Percentiles rank a stretch among this genome's conserved stretches.
These are phyloP conservation scores for Invenusta paracnida DNA, from an alignment of 2,888 invertebrate genomes.

Conservation along the genomic window DNA sequence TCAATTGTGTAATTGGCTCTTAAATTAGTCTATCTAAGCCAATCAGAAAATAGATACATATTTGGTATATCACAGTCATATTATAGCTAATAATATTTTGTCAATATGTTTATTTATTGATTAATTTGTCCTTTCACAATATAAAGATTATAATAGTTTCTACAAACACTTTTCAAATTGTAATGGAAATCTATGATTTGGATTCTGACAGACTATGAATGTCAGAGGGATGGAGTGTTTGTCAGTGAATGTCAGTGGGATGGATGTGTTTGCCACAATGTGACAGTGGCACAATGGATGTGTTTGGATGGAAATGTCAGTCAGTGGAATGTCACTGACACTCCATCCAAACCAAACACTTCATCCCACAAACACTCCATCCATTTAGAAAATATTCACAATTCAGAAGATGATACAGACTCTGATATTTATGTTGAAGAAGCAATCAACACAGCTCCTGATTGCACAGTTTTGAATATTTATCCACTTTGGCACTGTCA, in stretches of 20 bases:
- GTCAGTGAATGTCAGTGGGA: too few species aligned
- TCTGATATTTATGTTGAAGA: neutral
- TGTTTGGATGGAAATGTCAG: too few species aligned
- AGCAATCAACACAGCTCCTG: neutral
- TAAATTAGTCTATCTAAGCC: neutral
- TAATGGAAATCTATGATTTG: neutral
- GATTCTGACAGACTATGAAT: constrained; percentile 13
- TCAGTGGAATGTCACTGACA: too few species aligned
- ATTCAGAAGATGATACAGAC: neutral
- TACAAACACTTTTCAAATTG: constrained; percentile 10
- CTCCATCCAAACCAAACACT: too few species aligned
- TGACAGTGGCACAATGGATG: too few species aligned
- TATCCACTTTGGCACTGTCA: neutral
- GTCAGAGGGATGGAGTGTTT: too few species aligned
- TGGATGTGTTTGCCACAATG: too few species aligned
- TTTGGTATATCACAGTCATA: neutral
- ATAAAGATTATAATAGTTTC: neutral
- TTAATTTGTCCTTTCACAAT: constrained; percentile 7
- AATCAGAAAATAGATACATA: neutral
- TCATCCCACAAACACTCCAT: too few species aligned
- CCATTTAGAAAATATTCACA: neutral
- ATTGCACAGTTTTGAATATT: constrained; percentile 23
- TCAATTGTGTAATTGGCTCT: neutral
- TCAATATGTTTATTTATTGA: constrained; percentile 4
- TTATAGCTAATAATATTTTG: constrained; percentile 6